Evolutionary conservation across 2,888 invertebrate species (phyloP).

Genomic region (Caenorhabditis panamensis): DNA sequence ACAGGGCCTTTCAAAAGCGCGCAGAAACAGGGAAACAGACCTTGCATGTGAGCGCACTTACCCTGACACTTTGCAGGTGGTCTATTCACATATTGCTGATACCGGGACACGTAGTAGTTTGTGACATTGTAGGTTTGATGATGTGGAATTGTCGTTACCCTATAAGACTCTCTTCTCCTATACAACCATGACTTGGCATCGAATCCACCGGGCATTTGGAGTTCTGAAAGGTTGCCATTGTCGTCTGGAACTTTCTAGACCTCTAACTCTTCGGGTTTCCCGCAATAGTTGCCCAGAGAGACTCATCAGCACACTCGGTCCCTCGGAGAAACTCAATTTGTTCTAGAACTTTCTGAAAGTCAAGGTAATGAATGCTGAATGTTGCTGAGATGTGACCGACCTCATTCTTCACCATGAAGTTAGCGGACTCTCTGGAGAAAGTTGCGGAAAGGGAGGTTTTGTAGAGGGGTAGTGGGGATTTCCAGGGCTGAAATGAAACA

Average conservation of each 20-base stretch:
- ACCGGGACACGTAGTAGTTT: slow-evolving; percentile 65
- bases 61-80: slow-evolving; percentile 56
- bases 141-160: background rate
- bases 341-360: slow-evolving; percentile 28
- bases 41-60: no score
- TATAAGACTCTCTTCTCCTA: no score
- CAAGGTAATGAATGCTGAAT: background rate
- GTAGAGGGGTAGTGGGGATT: slow-evolving; percentile 59
- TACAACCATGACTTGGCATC: slow-evolving; percentile 25
- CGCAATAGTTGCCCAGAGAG: slow-evolving; percentile 63
- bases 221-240: slow-evolving; percentile 16
- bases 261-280: slow-evolving; percentile 60
- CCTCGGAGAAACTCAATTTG: slow-evolving; percentile 56
- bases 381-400: no score
- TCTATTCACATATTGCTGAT: slow-evolving; percentile 63
- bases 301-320: slow-evolving; percentile 63
- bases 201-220: slow-evolving; percentile 59
- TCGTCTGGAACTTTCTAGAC: background rate
- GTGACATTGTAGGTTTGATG: slow-evolving; percentile 36
- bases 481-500: slow-evolving; percentile 46
- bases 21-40: no score
- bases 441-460: slow-evolving; percentile 66
- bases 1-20: no score
- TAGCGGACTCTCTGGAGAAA: slow-evolving; percentile 59
- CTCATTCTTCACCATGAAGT: slow-evolving; percentile 42